Percentiles rank a stretch among this genome's conserved stretches.
phyloP scores from a whole-genome alignment of 2,113 vertebrate genomes.

The Pteruthius melanotis region DNA sequence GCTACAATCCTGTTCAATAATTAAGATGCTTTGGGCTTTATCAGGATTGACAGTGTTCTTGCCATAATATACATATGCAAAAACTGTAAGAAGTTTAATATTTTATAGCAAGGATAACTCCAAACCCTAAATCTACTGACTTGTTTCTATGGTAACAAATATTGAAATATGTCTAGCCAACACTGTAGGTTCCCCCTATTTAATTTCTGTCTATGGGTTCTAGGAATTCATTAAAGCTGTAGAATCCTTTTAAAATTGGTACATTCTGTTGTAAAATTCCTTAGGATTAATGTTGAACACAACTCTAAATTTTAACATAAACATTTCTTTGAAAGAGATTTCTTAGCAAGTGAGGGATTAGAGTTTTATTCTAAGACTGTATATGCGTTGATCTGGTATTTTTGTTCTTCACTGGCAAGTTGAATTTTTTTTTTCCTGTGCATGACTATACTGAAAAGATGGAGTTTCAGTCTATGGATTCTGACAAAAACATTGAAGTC shows the following conservation, averaged over 20 bases:
- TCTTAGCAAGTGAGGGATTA: slow-evolving; percentile 21
- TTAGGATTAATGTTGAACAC: slow-evolving; percentile 41
- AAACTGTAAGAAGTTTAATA: slow-evolving; percentile 74
- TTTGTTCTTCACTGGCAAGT: slow-evolving; percentile 4
- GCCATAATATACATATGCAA: slow-evolving; percentile 59
- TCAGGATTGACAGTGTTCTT: slow-evolving; percentile 54
- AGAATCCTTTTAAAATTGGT: slow-evolving; percentile 45
- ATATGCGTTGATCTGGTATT: background rate
- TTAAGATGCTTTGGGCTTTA: slow-evolving; percentile 57
- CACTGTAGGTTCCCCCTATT: slow-evolving; percentile 54
- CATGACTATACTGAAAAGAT: background rate
- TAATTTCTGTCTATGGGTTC: slow-evolving; percentile 69
- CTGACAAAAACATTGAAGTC: background rate
- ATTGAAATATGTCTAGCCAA: slow-evolving; percentile 71
- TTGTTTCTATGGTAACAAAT: slow-evolving; percentile 79
- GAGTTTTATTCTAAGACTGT: background rate
- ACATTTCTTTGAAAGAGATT: slow-evolving; percentile 49
- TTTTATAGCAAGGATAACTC: slow-evolving; percentile 75
- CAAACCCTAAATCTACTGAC: slow-evolving; percentile 69
- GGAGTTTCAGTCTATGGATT: background rate
- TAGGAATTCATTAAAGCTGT: slow-evolving; percentile 64
- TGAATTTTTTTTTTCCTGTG: background rate
- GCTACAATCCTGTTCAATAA: slow-evolving; percentile 53
- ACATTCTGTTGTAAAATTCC: slow-evolving; percentile 48
- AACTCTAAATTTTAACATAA: slow-evolving; percentile 57